Conservation (phyloP, 2,888 invertebrate genomes). For the Mesorhabditis spiculigera region DNA sequence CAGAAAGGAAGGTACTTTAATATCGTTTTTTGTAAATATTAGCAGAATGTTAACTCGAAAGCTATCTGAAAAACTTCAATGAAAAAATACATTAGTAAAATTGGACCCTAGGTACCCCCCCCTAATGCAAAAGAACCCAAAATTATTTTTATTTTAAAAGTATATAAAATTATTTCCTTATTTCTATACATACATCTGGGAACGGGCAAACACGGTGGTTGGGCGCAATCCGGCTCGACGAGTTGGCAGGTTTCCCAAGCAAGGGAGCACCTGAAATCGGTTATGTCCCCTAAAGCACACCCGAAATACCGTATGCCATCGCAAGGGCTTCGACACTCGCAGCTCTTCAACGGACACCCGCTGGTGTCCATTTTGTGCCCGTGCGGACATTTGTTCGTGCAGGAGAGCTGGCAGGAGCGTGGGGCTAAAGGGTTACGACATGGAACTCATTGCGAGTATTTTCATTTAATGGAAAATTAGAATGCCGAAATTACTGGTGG, state of each 20-base stretch:
- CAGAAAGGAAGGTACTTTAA: no score
- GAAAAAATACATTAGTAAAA: no score
- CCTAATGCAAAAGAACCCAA: no score
- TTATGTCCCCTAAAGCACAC: not conserved
- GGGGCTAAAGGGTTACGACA: constrained; percentile 14
- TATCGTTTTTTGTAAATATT: not conserved
- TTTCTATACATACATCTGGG: constrained; percentile 43
- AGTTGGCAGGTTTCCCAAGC: constrained; percentile 49
- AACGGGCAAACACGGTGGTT: constrained; percentile 50
- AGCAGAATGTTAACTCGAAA: not conserved
- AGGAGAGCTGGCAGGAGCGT: constrained; percentile 18
- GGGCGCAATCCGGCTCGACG: constrained; percentile 52
- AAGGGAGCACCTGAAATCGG: constrained; percentile 36
- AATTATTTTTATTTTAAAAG: no score
- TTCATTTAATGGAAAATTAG: no score
- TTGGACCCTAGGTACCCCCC: no score
- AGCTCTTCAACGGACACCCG: constrained; percentile 46
- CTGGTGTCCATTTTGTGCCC: constrained; percentile 41
- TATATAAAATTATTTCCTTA: no score
- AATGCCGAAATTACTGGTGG: no score
- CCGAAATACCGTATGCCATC: constrained; percentile 29
- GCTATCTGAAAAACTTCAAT: no score
- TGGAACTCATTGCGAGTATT: no score
- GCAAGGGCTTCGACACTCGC: constrained; percentile 45
- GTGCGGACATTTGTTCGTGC: constrained; percentile 40